phyloP scores from a whole-genome alignment of 2,113 vertebrate genomes.

The Hydropotes inermis region DNA sequence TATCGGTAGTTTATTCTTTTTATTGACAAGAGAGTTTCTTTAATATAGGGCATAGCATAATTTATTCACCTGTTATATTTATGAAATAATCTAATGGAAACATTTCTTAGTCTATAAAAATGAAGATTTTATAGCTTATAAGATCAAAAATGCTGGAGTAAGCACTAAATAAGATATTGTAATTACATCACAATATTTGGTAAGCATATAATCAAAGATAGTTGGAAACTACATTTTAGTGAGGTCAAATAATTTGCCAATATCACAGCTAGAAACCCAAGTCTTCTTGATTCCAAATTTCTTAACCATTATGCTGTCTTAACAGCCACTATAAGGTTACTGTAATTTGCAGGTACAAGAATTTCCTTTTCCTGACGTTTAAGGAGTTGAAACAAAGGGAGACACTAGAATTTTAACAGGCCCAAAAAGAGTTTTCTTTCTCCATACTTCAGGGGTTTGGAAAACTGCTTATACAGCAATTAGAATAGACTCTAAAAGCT shows the following conservation, averaged over 20 bases:
- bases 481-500: neutral
- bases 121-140: neutral
- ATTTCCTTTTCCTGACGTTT: neutral
- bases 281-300: neutral
- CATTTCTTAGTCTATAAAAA: neutral
- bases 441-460: neutral
- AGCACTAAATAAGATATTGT: neutral
- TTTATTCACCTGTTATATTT: neutral
- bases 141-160: neutral
- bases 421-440: neutral
- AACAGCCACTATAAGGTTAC: neutral
- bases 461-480: neutral
- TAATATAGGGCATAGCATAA: neutral
- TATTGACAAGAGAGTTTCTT: neutral
- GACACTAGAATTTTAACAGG: neutral
- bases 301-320: neutral
- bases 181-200: neutral
- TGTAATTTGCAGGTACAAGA: neutral
- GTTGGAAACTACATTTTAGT: neutral
- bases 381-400: neutral
- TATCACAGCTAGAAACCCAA: neutral
- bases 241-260: conserved; percentile 3
- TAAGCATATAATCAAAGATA: neutral
- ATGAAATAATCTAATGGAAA: neutral
- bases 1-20: neutral